Percentiles rank a stretch among this genome's conserved stretches.
These are phyloP conservation scores for Agonopterix arenella DNA, from an alignment of 2,888 invertebrate genomes.

Conservation along the genomic window DNA sequence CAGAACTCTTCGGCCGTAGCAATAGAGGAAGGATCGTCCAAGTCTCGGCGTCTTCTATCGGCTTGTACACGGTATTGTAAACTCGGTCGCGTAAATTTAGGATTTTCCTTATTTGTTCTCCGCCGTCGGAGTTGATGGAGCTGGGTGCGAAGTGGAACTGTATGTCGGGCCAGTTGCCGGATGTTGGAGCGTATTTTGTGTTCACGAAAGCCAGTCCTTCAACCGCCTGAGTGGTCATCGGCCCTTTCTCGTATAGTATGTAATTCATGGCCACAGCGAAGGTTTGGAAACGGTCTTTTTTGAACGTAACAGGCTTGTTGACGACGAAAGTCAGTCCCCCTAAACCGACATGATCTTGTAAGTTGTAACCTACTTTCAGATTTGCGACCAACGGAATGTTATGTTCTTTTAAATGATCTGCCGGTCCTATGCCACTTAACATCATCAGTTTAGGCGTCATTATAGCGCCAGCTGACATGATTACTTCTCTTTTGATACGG, in stretches of 20 bases:
- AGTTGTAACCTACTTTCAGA: constrained; percentile 87
- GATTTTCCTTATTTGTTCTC: constrained; percentile 86
- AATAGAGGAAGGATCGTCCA: constrained; percentile 90
- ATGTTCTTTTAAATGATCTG: constrained; percentile 83
- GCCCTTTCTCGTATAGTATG: constrained; percentile 87
- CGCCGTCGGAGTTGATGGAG: constrained; percentile 89
- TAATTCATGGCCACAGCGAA: constrained; percentile 88
- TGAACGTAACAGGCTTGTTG: constrained; percentile 87
- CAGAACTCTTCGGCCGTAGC: constrained; percentile 90
- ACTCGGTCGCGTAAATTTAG: constrained; percentile 86
- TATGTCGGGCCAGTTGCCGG: constrained; percentile 88
- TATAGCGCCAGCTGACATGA: constrained; percentile 92
- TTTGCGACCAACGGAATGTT: constrained; percentile 85
- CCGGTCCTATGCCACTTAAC: constrained; percentile 92
- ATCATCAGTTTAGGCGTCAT: constrained; percentile 93
- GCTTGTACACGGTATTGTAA: constrained; percentile 91
- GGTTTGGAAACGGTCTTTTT: constrained; percentile 85
- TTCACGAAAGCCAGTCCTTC: constrained; percentile 93
- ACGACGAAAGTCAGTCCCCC: constrained; percentile 90
- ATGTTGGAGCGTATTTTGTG: constrained; percentile 88
- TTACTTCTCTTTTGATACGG: constrained; percentile 86
- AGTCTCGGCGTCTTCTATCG: constrained; percentile 85
- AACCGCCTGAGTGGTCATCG: constrained; percentile 89
- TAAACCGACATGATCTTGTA: constrained; percentile 92
- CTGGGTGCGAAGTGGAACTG: constrained; percentile 93